Percentiles rank a stretch among this genome's conserved stretches.
These are phyloP conservation scores for Caenorhabditis afra DNA, from an alignment of 2,888 invertebrate species.

Conservation along the genomic window DNA sequence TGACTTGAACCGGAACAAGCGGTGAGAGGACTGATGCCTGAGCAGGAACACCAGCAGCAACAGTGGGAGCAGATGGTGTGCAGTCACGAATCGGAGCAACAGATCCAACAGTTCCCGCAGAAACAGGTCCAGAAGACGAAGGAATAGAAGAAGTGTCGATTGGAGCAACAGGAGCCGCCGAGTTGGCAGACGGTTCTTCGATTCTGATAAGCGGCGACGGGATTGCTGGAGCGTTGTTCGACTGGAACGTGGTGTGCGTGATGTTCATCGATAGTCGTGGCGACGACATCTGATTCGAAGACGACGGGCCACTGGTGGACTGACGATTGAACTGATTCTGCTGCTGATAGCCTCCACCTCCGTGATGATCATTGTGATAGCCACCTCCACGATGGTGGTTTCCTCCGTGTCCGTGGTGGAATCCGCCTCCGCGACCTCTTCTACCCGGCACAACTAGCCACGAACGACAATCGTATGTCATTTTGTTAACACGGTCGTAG, in stretches of 20 bases:
- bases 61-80: too few species aligned
- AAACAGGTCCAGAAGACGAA: background rate
- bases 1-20: background rate
- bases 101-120: background rate
- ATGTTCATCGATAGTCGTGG: constrained; percentile 30
- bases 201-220: background rate
- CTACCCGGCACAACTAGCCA: constrained; percentile 38
- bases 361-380: constrained; percentile 25
- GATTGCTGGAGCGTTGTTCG: background rate
- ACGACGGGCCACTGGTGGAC: constrained; percentile 17
- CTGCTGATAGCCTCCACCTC: constrained; percentile 1
- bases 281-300: background rate
- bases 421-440: constrained; percentile 24
- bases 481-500: constrained; percentile 42
- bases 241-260: constrained; percentile 54
- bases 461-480: constrained; percentile 53
- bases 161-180: background rate
- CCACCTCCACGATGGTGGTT: background rate
- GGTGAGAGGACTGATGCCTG: background rate
- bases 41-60: background rate
- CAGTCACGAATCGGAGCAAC: too few species aligned
- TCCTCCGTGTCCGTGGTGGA: constrained; percentile 6
- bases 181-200: background rate
- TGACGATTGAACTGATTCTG: constrained; percentile 19
- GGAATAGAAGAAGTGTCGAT: background rate